Conservation (phyloP, 2,888 invertebrate species). For the Amphiduros pacificus region DNA sequence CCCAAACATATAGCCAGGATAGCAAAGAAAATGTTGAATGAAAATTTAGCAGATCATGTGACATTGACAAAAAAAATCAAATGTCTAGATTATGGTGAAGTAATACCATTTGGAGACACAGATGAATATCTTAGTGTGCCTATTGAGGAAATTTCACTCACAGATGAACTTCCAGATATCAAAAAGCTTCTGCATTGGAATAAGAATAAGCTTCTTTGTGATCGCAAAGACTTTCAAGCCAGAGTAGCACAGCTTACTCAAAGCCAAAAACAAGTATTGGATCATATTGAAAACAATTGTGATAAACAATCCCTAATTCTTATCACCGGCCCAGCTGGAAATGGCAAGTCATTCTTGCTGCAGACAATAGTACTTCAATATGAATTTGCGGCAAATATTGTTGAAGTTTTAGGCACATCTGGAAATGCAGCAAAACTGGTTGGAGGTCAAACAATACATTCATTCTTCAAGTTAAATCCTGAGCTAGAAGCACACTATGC, state of each 20-base stretch:
- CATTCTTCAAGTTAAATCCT: neutral
- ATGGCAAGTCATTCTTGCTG: neutral
- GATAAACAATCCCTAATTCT: neutral
- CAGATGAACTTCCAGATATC: too few species aligned
- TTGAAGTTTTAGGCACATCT: neutral
- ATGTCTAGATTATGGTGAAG: too few species aligned
- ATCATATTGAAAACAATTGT: neutral
- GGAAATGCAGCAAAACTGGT: constrained; percentile 6
- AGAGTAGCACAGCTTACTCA: neutral
- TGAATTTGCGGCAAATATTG: neutral
- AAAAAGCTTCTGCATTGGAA: too few species aligned
- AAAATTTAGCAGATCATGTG: too few species aligned
- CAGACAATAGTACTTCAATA: neutral
- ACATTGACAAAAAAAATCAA: too few species aligned
- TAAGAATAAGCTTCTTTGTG: too few species aligned
- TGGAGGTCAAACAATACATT: constrained; percentile 1
- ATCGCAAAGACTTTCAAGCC: neutral
- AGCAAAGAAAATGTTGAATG: too few species aligned
- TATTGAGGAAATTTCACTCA: too few species aligned
- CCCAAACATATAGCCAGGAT: too few species aligned
- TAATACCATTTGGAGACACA: too few species aligned
- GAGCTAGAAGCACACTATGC: neutral
- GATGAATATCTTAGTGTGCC: too few species aligned
- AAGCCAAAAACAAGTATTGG: neutral
- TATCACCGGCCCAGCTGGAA: neutral